Evolutionary conservation across 2,888 invertebrate species (phyloP), one percentile per base, ranked within the genome.

Genomic region (Hypselothyrea guttata): DNA sequence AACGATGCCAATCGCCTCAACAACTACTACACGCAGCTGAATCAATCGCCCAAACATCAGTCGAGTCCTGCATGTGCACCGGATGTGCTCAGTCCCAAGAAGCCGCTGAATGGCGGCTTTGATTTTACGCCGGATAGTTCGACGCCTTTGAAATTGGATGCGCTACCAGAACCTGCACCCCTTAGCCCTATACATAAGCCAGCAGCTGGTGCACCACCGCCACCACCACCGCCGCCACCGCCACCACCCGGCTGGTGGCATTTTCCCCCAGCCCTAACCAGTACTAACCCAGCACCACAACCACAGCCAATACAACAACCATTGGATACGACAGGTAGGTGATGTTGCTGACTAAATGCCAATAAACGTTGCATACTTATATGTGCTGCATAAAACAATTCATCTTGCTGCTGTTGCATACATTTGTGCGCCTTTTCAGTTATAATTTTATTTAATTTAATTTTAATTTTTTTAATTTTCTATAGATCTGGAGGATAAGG

Each of bases 401-500:
- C 51, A 54, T 41, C 47, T 41, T 42, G 56, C 52, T 9, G 35
- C 44, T 44, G 42, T 59, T 63, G 71, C 77, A 62, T 66, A 68
- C 53, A 58, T 56, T 59, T 42, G 9, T 53, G 73, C 16, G 53
- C 9, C 4, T 7, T 7, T 7, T 13, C 0, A n/a, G n/a, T 8
- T 4, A n/a, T 37, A 7, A 4, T 7, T 31, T 0, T n/a, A n/a
- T n/a, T 34, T 9, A 3, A 34, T 9, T 8, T 1, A 9, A 2
- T 4, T 37, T 0, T 33, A 15, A 47, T 11, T 1, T 1, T 0
- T 4, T 8, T 22, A 1, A 5, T 22, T 37, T 1, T 37, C 7
- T 30, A 15, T 34, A 89, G 94, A 94, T 84, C 90, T 91, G 62
- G 91, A 93, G 79, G 91, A 92, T 62, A 93, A 90, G 78, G 92